phyloP scores from a whole-genome alignment of 2,113 vertebrate species.

The Vicugna pacos region DNA sequence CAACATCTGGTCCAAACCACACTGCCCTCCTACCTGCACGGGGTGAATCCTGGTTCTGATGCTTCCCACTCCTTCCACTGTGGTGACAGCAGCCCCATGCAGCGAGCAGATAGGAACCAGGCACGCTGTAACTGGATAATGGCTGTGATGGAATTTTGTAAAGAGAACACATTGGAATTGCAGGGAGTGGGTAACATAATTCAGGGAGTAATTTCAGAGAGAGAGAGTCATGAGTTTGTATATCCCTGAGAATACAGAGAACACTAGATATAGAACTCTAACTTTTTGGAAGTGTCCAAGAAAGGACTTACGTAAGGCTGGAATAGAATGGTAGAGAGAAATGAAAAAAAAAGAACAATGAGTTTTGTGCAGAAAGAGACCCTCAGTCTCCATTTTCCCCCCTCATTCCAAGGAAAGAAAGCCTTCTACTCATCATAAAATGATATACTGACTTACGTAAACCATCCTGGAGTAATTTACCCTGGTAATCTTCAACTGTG shows the following conservation, averaged over 20 bases:
- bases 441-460: neutral
- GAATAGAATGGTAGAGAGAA: neutral
- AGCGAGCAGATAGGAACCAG: constrained; percentile 91
- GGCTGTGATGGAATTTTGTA: constrained; percentile 85
- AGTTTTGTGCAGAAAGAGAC: neutral
- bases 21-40: constrained; percentile 87
- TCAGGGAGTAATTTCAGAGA: neutral
- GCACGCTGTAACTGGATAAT: constrained; percentile 90
- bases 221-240: neutral
- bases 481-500: neutral
- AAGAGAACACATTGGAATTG: constrained; percentile 72
- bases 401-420: neutral
- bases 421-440: neutral
- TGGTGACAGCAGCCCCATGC: constrained; percentile 90
- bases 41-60: constrained; percentile 91
- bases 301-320: neutral
- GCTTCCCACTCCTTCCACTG: constrained; percentile 92
- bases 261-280: neutral
- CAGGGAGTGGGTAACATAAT: neutral
- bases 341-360: neutral
- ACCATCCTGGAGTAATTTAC: neutral
- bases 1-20: neutral
- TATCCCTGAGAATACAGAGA: neutral
- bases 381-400: neutral
- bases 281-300: neutral